Base-by-base conservation (phyloP, 2,113 vertebrate genomes). In the Brachyistius frenatus region DNA sequence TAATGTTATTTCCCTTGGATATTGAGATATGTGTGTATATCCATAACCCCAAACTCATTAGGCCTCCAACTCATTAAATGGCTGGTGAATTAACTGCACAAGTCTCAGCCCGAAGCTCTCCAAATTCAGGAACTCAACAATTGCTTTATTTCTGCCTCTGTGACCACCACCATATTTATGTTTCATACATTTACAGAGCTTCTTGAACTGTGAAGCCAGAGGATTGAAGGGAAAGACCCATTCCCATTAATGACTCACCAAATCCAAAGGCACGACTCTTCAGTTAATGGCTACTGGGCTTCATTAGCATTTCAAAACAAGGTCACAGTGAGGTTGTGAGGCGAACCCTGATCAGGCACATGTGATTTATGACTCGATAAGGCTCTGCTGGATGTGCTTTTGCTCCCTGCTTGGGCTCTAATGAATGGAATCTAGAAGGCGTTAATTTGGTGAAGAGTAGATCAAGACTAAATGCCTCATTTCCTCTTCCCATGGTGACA, bases 331-430 rank as follows among this genome's bases (percentile, higher is more conserved):
- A 35, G 62, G 76, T 74, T 83, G 67, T 74, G 86, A 75, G 82
- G 78, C 64, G 66, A 76, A 67, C 53, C 46, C 72, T 15, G 58
- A 87, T 86, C 78, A 63, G 86, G 39, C 66, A 35, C 44, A 6
- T 66, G 80, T 87, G 90, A 93, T 90, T 86, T 89, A 90, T 86
- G 87, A 90, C 72, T 87, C 75, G 23, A 80, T 70, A 1, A 33
- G 56, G 73, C 86, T 74, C 80, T 36, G 4, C 56, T 44, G 64
- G 68, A 70, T 69, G 78, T 52, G 71, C 31, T 66, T 78, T 72
- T 56, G 32, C 1, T 3, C 35, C 46, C 72, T 23, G 13, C 6
- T 72, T 57, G 37, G n/a, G 65, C 64, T 50, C 61, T 87, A 89
- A 90, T 90, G 76, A 91, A 81, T 85, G 83, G 55, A 58, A 86